Conservation (phyloP, 2,888 invertebrate genomes). For the Nomada fabriciana region DNA sequence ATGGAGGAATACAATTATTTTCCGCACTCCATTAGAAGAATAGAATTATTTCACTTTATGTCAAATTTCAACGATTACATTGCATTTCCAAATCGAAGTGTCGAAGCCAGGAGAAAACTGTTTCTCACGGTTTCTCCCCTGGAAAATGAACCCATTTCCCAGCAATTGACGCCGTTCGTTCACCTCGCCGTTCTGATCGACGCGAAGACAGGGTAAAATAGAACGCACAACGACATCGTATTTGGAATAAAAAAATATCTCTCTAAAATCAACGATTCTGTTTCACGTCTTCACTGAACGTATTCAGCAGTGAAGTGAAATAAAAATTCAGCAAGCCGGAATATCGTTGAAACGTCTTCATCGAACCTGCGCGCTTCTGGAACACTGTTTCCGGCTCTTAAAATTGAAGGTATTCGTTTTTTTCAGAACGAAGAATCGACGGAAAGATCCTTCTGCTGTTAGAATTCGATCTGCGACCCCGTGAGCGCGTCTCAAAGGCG, state of each 20-base stretch:
- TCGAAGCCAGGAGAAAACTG: too few species aligned
- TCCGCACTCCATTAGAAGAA: too few species aligned
- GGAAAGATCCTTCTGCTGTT: neutral
- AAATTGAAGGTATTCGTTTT: neutral
- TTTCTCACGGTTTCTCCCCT: neutral
- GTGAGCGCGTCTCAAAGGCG: neutral
- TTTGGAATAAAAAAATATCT: neutral
- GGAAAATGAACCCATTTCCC: conserved; percentile 10
- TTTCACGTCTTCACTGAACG: neutral
- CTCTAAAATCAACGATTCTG: neutral
- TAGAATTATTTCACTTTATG: too few species aligned
- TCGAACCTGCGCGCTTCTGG: neutral
- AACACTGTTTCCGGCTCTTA: neutral
- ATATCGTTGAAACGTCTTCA: neutral
- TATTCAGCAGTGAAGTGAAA: neutral
- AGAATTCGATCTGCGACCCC: conserved; percentile 10
- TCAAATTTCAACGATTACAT: too few species aligned
- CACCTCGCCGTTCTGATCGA: too few species aligned
- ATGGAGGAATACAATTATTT: neutral
- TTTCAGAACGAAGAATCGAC: neutral
- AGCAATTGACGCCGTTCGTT: neutral
- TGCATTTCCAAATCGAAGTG: neutral
- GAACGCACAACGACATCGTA: neutral
- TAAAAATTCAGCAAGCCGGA: neutral
- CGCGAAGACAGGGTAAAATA: neutral